Base-by-base conservation (phyloP, 2,113 vertebrate species). In the Cyphomyrus plagiostoma region DNA sequence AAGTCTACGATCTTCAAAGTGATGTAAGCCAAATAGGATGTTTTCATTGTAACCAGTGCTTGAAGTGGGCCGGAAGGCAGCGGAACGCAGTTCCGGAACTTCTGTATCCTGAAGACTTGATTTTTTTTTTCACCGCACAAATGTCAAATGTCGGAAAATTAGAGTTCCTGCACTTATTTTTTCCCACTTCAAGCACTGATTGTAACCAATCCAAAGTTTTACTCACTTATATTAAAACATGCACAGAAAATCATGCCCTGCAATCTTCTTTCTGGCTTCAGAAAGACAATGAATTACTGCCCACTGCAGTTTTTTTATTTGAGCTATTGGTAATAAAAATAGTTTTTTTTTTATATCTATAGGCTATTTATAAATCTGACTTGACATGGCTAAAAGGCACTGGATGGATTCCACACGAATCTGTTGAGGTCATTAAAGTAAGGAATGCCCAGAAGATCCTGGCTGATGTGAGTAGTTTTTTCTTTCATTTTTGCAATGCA, bases 311-410 rank as follows among this genome's bases (percentile, higher is more conserved):
- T 39, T 19, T 42, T 80, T 1, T 0, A 42, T 77, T 77, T 39
- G 13, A 39, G 6, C 39, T 42, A 5, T 77, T 77, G 70, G 11
- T 80, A 42, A 39, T 35, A 80, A 35, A 42, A 80, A 39, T 17
- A 8, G 15, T 42, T 2, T 3, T 17, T 21, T 45, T 30, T 52
- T 39, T 15, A 13, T 35, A 23, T 83, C n/a, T 39, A 5, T 39
- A 99, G 98, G 96, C 93, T 56, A 93, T 99, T 88, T 99, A 99
- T 92, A 99, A 95, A 91, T 93, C 98, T 90, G 98, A 99, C 90
- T 46, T 99, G 53, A 98, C 99, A 88, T 99, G 98, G 98, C 74
- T 99, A 11, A 97, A 97, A 66, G 98, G 98, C 90, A 97, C 97
- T 93, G 98, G 98, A 88, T 99, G 98, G 98, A 80, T 97, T 13